Evolutionary conservation across 2,113 vertebrate species (phyloP), one percentile per base, ranked within the genome.

Genomic region (Tetraodon nigroviridis): DNA sequence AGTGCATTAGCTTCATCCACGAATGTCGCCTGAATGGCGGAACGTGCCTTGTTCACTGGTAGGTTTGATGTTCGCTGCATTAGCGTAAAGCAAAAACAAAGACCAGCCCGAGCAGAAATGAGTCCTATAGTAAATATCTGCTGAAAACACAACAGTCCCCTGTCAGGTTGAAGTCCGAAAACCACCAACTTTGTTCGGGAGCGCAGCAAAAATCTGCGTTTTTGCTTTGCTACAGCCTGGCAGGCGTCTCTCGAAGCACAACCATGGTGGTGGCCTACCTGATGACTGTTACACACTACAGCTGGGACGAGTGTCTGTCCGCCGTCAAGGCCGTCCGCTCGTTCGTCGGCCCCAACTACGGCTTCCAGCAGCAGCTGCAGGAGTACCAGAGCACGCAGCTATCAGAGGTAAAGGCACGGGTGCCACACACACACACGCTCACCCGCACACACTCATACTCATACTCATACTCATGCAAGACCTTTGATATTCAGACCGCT

Each of bases 41-140:
- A 32, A 79, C 87, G 32, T 96, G 94, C 80, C 92, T 96, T 0
- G 91, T 96, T 56, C 94, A 95, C 49, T 96, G 94, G 94, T 96
- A 82, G 71, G 93, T 85, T 49, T 58, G 71, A 12, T 37, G 32
- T 8, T 37, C 4, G 32, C 11, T 12, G 8, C 42, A 17, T 44
- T 44, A 13, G 42, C 5, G 16, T 12, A 44, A 37, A 37, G 32
- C 12, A 45, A n/a, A 45, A 45, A n/a, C 16, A n/a, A 45, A 45
- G 44, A 45, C 5, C 5, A n/a, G 44, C 8, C 44, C 5, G 44
- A 45, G 44, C 5, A 45, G 32, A n/a, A 45, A 45, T 45, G 14
- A 15, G 44, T 6, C n/a, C n/a, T n/a, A n/a, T n/a, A n/a, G n/a
- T n/a, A n/a, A n/a, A n/a, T n/a, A n/a, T n/a, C n/a, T n/a, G n/a